Base-by-base conservation (phyloP, 1,140 invertebrate species). In the Solen grandis region DNA sequence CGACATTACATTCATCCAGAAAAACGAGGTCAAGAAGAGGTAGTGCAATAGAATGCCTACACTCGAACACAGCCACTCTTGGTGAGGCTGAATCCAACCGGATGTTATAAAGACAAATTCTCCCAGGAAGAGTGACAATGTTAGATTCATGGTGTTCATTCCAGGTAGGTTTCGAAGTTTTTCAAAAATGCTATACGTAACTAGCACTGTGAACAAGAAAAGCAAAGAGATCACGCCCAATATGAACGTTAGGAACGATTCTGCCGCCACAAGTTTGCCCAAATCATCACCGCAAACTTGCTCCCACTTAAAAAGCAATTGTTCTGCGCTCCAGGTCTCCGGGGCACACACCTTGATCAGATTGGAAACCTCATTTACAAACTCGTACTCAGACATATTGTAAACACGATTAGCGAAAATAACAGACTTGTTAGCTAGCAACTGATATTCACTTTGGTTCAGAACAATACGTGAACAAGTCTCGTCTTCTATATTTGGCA, bases 1-100 rank as follows among this genome's bases (percentile, higher is more conserved):
- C 0, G 94, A 92, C 89, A 95, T 93, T 1, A 94, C 92, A 57
- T 93, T 93, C 93, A 94, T 94, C 94, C 94, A 95, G 75, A 93
- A 93, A 84, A 95, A 95, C 0, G 94, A 92, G 0, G 93, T 91
- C 33, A 94, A 89, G 84, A 94, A 94, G 36, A 91, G 86, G 86
- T 93, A 94, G 78, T 94, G 94, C 2, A 93, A 92, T 19, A 90
- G 65, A 0, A 93, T 86, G 0, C 93, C 94, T 19, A 93, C 86
- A 0, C 89, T 85, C 8, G 77, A 77, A 76, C 91, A 92, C 19
- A 87, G 59, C 77, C 85, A 86, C 33, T 81, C 63, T 52, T 52
- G 19, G 19, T 81, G 52, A 0, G 59, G 73, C 10, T 78, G 60
- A 10, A 81, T 52, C 36, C 82, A 82, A 0, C 87, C 88, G 1